These are phyloP conservation scores for Steinernema feltiae DNA, from an alignment of 1,140 invertebrate genomes.

Conservation along the genomic window DNA sequence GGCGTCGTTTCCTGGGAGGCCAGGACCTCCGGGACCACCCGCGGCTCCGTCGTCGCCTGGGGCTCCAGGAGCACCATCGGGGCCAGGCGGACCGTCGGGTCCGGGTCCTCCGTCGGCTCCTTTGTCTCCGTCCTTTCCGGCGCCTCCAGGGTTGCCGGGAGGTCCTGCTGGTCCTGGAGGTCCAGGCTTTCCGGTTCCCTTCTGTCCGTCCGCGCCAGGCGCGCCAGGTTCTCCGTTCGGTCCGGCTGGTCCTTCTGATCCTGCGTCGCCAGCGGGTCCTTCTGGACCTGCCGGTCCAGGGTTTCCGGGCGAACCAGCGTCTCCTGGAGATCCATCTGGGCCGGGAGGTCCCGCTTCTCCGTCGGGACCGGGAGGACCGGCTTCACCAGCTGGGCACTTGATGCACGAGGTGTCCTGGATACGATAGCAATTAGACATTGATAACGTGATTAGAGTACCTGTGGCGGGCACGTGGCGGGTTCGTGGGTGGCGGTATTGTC, in stretches of 20 bases:
- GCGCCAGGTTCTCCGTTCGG: constrained; percentile 33
- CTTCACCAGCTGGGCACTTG: constrained; percentile 31
- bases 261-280: constrained; percentile 26
- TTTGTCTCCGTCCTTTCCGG: constrained; percentile 14
- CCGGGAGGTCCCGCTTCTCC: constrained; percentile 34
- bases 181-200: constrained; percentile 23
- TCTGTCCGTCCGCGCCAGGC: constrained; percentile 38
- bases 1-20: constrained; percentile 21
- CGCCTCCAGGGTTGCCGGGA: constrained; percentile 29
- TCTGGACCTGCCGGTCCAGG: constrained; percentile 17
- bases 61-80: neutral
- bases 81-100: constrained; percentile 30
- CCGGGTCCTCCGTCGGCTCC: constrained; percentile 1
- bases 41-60: constrained; percentile 6
- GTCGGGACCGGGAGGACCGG: constrained; percentile 34
- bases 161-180: constrained; percentile 29
- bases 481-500: neutral
- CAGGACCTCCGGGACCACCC: constrained; percentile 23
- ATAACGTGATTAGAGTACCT: neutral
- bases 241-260: constrained; percentile 27
- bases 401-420: constrained; percentile 19
- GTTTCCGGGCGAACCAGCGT: constrained; percentile 22
- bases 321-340: constrained; percentile 21
- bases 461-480: neutral
- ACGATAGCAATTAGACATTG: neutral